Conservation (phyloP, 2,797 vertebrate species). For the Lagorchestes hirsutus region DNA sequence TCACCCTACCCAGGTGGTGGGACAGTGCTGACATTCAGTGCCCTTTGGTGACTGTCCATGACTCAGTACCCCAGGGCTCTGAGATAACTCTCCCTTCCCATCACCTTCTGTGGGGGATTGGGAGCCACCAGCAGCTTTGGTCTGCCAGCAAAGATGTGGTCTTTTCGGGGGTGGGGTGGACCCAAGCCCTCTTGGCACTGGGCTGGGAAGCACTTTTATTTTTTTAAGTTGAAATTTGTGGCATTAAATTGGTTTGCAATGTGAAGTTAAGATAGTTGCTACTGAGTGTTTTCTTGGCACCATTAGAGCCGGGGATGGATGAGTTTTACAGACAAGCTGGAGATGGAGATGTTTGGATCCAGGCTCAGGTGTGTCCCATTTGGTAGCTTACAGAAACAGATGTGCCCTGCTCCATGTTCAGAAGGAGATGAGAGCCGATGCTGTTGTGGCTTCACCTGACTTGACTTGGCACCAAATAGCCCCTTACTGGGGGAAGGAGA, state of each 20-base stretch:
- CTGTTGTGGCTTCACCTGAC: background rate
- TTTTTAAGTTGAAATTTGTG: slow-evolving; percentile 53
- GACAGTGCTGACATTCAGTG: background rate
- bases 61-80: background rate
- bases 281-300: background rate
- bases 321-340: background rate
- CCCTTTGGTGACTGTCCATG: background rate
- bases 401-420: background rate
- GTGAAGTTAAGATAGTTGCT: slow-evolving; percentile 37
- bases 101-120: slow-evolving; percentile 9
- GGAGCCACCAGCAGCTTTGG: background rate
- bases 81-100: background rate
- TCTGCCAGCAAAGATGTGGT: background rate
- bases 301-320: background rate
- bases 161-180: background rate
- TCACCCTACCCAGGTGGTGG: background rate
- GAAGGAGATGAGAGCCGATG: background rate
- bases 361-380: background rate
- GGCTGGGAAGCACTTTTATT: slow-evolving; percentile 68
- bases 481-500: background rate
- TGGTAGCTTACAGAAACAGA: background rate
- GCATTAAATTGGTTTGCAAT: slow-evolving; percentile 75
- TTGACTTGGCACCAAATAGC: background rate
- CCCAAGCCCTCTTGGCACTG: slow-evolving; percentile 53
- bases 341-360: background rate